Evolutionary conservation across 1,140 invertebrate genomes (phyloP), one percentile per base, ranked within the genome.

Genomic region (Tribolium castaneum): DNA sequence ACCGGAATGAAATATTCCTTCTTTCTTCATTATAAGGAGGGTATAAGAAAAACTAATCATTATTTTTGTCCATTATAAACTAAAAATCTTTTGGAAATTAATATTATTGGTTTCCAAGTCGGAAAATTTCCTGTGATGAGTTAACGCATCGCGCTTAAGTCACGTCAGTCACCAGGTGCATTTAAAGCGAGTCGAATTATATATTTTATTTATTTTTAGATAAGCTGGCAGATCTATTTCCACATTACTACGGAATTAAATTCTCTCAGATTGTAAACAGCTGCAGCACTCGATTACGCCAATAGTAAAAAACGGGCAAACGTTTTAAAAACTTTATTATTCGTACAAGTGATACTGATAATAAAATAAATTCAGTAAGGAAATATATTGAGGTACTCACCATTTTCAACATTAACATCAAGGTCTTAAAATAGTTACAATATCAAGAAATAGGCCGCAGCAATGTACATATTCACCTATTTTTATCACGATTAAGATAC

Each of bases 291-390:
- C 25, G 25, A 30, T 30, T 25, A 30, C 25, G 25, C 6, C 25
- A 30, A 30, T 59, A 12, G 30, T n/a, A 59, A 59, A 59, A 59
- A 19, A 22, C 54, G 0, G 7, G 10, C 25, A 1, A 66, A 66
- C 59, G n/a, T 52, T 73, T 30, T 54, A 16, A 52, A 52, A 73
- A 52, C 49, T 73, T 73, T 73, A 73, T 72, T 72, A 51, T 66
- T 66, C 52, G 30, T 73, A 54, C 22, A 73, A 73, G 50, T 73
- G 71, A 73, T 73, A 73, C 50, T 34, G 71, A 73, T 73, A 66
- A 66, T 73, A 73, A 73, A 73, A 73, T 73, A 73, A 73, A 73
- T 73, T 73, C 30, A 73, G 50, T 54, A 73, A 54, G 71, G 71
- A 54, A 73, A 51, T 35, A 52, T 73, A 52, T 73, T 54, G 30